phyloP scores from a whole-genome alignment of 1,140 invertebrate genomes.

The Drosophila lowei region DNA sequence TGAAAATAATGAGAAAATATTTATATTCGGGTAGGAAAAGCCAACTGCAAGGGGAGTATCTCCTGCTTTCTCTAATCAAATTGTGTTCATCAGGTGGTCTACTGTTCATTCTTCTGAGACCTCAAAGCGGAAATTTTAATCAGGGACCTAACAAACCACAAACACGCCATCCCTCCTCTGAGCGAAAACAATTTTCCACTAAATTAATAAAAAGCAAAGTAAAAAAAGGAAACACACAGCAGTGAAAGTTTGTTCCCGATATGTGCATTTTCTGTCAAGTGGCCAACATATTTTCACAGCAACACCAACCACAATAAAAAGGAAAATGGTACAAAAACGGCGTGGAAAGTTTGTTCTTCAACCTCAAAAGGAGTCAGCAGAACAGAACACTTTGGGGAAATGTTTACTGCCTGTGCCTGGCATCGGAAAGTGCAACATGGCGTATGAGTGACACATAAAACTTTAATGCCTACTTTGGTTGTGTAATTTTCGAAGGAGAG shows the following conservation, averaged over 20 bases:
- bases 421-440: constrained; percentile 63
- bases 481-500: constrained; percentile 36
- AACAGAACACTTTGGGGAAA: constrained; percentile 29
- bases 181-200: constrained; percentile 64
- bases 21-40: too few relatives aligned
- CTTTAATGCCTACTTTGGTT: constrained; percentile 65
- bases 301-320: constrained; percentile 29
- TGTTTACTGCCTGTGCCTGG: constrained; percentile 21
- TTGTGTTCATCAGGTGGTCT: constrained; percentile 2
- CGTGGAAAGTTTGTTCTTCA: constrained; percentile 18
- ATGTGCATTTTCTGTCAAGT: constrained; percentile 61
- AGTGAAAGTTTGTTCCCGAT: constrained; percentile 38
- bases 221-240: not conserved
- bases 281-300: constrained; percentile 17
- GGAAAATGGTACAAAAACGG: constrained; percentile 25
- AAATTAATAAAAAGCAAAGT: constrained; percentile 62
- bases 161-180: not conserved
- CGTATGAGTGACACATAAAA: constrained; percentile 73
- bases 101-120: not conserved
- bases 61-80: constrained; percentile 1
- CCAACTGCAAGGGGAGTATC: too few relatives aligned
- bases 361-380: constrained; percentile 8
- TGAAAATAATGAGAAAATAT: not conserved
- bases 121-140: constrained; percentile 18
- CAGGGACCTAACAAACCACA: constrained; percentile 5